Conservation (phyloP, 2,888 invertebrate species). For the Andrena bicolor region DNA sequence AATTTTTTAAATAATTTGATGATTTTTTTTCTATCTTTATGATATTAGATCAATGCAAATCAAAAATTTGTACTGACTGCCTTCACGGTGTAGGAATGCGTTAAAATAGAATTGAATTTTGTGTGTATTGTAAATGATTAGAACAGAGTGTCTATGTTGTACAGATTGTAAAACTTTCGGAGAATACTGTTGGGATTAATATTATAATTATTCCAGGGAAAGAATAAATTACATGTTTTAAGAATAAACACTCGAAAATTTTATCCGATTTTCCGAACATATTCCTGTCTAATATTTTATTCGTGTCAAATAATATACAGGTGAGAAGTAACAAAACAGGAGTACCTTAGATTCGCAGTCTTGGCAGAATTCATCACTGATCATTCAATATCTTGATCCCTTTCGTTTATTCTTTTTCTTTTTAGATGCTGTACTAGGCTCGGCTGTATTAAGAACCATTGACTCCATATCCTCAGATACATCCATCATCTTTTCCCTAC, state of each 20-base stretch:
- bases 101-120: constrained; percentile 53
- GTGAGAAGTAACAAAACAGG: neutral
- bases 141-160: constrained; percentile 55
- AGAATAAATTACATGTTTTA: constrained; percentile 70
- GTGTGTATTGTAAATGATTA: constrained; percentile 59
- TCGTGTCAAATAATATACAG: constrained; percentile 38
- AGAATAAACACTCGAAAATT: constrained; percentile 40
- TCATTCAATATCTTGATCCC: constrained; percentile 18
- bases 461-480: constrained; percentile 75
- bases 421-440: neutral
- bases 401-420: constrained; percentile 5
- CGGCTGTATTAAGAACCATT: constrained; percentile 61
- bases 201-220: constrained; percentile 65
- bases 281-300: constrained; percentile 28
- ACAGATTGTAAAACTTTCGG: constrained; percentile 62
- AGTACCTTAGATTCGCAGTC: constrained; percentile 29
- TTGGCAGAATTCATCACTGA: constrained; percentile 10
- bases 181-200: constrained; percentile 59
- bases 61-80: constrained; percentile 57
- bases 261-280: constrained; percentile 1
- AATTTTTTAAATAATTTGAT: constrained; percentile 29
- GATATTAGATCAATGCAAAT: constrained; percentile 44
- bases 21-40: constrained; percentile 35
- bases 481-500: constrained; percentile 74
- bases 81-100: constrained; percentile 49